Percentiles rank a stretch among this genome's conserved stretches.
Evolutionary conservation across 2,113 vertebrate species (phyloP).

Genomic region (Melanerpes aurifrons): DNA sequence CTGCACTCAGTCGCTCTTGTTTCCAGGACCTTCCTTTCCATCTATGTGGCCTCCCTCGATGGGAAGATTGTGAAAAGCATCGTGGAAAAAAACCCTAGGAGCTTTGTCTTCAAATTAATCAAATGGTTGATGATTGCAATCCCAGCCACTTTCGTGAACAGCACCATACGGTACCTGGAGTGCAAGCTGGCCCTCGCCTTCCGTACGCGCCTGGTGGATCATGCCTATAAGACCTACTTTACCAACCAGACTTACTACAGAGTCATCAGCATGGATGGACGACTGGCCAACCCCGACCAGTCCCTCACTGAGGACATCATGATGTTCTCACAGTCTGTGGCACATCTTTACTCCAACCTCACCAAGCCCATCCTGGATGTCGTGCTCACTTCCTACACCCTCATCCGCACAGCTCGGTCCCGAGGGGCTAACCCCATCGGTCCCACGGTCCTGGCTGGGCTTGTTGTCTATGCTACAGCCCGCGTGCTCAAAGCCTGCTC

Average conservation of each 20-base stretch:
- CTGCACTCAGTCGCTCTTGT: slow-evolving; percentile 93
- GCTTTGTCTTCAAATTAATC: slow-evolving; percentile 88
- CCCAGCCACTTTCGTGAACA: slow-evolving; percentile 98
- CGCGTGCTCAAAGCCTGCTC: slow-evolving; percentile 94
- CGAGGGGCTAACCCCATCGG: slow-evolving; percentile 90
- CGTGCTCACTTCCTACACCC: slow-evolving; percentile 93
- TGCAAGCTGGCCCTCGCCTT: slow-evolving; percentile 95
- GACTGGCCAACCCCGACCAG: slow-evolving; percentile 96
- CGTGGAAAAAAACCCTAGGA: slow-evolving; percentile 90
- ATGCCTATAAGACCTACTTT: slow-evolving; percentile 94
- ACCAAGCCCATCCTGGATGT: slow-evolving; percentile 98
- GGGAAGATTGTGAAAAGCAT: slow-evolving; percentile 97
- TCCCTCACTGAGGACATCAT: slow-evolving; percentile 96
- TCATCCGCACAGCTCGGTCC: slow-evolving; percentile 90
- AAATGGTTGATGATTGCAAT: slow-evolving; percentile 97
- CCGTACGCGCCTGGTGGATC: slow-evolving; percentile 91
- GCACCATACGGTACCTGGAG: slow-evolving; percentile 95
- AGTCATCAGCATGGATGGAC: slow-evolving; percentile 94
- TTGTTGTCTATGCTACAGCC: slow-evolving; percentile 93
- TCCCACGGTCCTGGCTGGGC: slow-evolving; percentile 90
- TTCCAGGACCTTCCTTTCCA: slow-evolving; percentile 95
- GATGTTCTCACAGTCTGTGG: slow-evolving; percentile 96
- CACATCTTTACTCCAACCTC: slow-evolving; percentile 97
- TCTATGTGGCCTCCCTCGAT: slow-evolving; percentile 94
- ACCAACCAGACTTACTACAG: slow-evolving; percentile 94